Conservation (phyloP, 2,888 invertebrate genomes). For the Panzeria rudis region DNA sequence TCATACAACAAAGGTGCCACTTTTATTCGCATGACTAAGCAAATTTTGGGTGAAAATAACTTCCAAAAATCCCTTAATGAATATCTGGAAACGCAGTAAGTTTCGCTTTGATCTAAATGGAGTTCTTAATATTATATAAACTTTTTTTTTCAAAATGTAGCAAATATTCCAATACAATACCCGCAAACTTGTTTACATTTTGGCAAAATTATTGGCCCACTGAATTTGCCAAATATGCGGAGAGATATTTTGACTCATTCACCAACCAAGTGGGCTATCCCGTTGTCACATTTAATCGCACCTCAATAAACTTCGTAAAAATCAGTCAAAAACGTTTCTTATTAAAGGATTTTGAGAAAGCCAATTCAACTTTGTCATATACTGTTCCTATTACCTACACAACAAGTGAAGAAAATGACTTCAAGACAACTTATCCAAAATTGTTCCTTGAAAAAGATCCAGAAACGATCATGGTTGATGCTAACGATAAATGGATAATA, state of each 20-base stretch:
- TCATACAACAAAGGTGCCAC: conserved; percentile 88
- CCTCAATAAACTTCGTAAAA: conserved; percentile 68
- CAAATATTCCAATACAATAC: conserved; percentile 45
- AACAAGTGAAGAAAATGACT: conserved; percentile 75
- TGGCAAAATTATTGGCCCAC: conserved; percentile 82
- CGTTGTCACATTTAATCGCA: conserved; percentile 84
- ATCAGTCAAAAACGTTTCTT: conserved; percentile 80
- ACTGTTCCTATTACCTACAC: conserved; percentile 81
- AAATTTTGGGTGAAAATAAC: conserved; percentile 85
- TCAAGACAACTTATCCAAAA: conserved; percentile 76
- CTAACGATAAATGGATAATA: conserved; percentile 77
- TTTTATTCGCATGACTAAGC: conserved; percentile 88
- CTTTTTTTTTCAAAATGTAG: conserved; percentile 70
- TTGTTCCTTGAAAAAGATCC: conserved; percentile 74
- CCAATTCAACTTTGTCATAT: conserved; percentile 75
- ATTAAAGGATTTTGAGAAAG: conserved; percentile 76
- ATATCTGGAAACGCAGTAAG: conserved; percentile 84
- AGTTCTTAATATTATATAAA: background rate
- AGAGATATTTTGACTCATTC: conserved; percentile 85
- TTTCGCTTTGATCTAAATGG: background rate
- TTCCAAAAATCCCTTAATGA: conserved; percentile 85
- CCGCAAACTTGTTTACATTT: conserved; percentile 72
- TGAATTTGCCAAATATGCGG: conserved; percentile 77
- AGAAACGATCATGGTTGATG: background rate
- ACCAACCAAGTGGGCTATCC: conserved; percentile 88